phyloP scores from a whole-genome alignment of 2,113 vertebrate species.

The Heteronetta atricapilla region DNA sequence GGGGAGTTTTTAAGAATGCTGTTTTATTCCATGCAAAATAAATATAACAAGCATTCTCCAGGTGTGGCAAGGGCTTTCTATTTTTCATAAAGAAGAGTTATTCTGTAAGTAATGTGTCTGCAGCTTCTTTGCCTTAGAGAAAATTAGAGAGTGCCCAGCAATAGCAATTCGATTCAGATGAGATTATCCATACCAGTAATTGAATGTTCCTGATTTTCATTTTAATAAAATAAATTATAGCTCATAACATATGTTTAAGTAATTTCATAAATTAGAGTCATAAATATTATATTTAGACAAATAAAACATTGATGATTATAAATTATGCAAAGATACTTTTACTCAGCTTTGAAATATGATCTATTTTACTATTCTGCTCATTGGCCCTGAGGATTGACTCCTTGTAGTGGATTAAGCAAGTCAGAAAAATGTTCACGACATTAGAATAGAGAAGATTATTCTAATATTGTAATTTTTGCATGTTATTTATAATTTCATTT shows the following conservation, averaged over 20 bases:
- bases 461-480: not conserved
- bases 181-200: not conserved
- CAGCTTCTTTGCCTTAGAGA: not conserved
- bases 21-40: not conserved
- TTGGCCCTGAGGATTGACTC: not conserved
- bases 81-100: not conserved
- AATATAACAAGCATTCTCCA: not conserved
- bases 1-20: not conserved
- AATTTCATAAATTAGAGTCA: constrained; percentile 5
- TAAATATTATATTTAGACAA: constrained; percentile 49
- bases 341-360: constrained; percentile 11
- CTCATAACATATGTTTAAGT: constrained; percentile 5
- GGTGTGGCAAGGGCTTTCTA: not conserved
- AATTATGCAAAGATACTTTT: constrained; percentile 32
- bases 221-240: constrained; percentile 33
- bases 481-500: not conserved
- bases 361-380: not conserved
- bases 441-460: not conserved
- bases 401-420: not conserved
- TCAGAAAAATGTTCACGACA: not conserved
- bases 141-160: not conserved
- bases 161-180: not conserved
- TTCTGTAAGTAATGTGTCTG: not conserved
- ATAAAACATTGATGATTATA: constrained; percentile 45
- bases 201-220: constrained; percentile 29